Conservation (phyloP, 2,797 vertebrate species). For the Melopsittacus undulatus region DNA sequence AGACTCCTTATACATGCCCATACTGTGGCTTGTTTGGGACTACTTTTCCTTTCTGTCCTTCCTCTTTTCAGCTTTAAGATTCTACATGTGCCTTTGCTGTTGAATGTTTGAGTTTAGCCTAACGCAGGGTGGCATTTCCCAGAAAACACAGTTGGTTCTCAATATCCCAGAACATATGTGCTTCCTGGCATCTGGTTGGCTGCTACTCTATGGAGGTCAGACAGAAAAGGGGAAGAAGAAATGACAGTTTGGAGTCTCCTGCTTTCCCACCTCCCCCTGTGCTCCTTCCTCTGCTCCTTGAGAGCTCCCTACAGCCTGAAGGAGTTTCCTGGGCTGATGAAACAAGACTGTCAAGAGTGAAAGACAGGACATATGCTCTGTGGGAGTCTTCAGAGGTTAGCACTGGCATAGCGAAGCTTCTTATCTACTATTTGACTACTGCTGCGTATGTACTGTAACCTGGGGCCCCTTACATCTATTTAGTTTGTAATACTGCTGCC, state of each 20-base stretch:
- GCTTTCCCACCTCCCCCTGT: neutral
- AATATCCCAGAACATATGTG: neutral
- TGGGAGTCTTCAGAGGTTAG: neutral
- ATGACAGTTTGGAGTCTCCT: neutral
- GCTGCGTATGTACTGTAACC: neutral
- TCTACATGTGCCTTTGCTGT: neutral
- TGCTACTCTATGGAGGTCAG: neutral
- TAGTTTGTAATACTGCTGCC: neutral
- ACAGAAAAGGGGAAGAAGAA: neutral
- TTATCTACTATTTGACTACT: neutral
- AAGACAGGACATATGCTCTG: neutral
- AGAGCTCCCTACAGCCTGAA: neutral
- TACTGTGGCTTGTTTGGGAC: neutral
- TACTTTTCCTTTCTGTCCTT: neutral
- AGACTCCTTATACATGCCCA: neutral
- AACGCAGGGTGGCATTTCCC: neutral
- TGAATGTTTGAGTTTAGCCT: neutral
- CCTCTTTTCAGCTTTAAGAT: neutral
- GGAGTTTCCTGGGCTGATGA: neutral
- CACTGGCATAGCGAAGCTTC: neutral
- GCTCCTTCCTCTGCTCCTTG: neutral
- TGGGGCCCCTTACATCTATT: neutral
- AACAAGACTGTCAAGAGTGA: neutral
- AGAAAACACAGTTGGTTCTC: neutral
- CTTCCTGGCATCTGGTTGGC: neutral